phyloP scores from a whole-genome alignment of 2,113 vertebrate genomes.

The Saimiri boliviensis region DNA sequence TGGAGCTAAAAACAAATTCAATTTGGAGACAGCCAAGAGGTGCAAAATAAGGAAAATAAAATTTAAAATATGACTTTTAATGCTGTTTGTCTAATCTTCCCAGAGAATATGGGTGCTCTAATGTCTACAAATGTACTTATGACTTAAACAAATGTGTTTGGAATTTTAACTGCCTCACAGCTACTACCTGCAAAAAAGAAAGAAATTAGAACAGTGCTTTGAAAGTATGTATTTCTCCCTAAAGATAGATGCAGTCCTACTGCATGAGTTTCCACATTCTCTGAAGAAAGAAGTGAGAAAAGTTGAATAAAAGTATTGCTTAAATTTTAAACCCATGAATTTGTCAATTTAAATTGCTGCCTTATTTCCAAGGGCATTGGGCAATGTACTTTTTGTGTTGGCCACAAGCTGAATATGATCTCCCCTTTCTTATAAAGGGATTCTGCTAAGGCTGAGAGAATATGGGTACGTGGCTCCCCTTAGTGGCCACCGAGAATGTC shows the following conservation, averaged over 20 bases:
- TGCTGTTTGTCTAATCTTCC: neutral
- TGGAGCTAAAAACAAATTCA: conserved; percentile 36
- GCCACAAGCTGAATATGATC: neutral
- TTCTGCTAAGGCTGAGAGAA: neutral
- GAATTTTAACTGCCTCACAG: neutral
- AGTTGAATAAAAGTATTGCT: neutral
- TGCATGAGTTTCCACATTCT: neutral
- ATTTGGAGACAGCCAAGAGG: neutral
- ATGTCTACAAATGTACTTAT: neutral
- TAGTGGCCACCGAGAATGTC: neutral
- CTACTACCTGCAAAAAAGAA: neutral
- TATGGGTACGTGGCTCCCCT: conserved; percentile 51
- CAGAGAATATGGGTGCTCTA: neutral
- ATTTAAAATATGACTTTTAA: neutral
- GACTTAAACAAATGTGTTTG: neutral
- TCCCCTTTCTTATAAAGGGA: neutral
- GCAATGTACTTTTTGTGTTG: conserved; percentile 9
- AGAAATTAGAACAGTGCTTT: neutral
- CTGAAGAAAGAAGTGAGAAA: neutral
- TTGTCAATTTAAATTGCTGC: conserved; percentile 6
- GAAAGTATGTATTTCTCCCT: neutral
- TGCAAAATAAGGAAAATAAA: neutral
- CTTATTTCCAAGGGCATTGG: conserved; percentile 43
- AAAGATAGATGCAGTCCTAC: neutral
- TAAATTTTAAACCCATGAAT: conserved; percentile 12